phyloP scores from a whole-genome alignment of 2,797 vertebrate genomes.

The Halcyon chelicuti region DNA sequence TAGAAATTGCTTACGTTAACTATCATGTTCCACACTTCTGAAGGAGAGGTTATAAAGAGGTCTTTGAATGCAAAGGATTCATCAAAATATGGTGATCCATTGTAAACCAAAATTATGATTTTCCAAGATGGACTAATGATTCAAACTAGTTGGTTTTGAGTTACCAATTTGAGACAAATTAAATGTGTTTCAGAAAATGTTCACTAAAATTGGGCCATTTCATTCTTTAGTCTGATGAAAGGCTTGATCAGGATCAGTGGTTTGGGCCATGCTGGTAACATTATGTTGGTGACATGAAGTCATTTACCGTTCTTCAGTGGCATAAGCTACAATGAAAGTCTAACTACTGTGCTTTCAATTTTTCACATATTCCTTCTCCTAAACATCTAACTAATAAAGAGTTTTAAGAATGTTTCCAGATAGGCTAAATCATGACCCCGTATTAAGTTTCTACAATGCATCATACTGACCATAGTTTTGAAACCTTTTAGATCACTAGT shows the following conservation, averaged over 20 bases:
- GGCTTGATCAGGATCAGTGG: neutral
- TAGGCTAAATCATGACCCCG: neutral
- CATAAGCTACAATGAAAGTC: neutral
- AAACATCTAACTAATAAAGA: neutral
- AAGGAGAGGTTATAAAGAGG: neutral
- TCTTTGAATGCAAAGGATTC: neutral
- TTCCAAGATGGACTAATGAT: neutral
- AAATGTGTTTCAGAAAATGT: neutral
- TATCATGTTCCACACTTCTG: neutral
- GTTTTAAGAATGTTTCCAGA: neutral
- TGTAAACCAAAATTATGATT: neutral
- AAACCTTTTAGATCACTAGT: neutral
- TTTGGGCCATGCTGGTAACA: neutral
- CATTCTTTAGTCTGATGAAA: neutral
- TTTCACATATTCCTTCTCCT: neutral
- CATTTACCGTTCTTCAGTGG: neutral
- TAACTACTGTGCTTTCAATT: neutral
- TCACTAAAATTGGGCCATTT: neutral
- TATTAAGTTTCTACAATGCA: neutral
- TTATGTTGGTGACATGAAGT: neutral
- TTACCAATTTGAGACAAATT: neutral
- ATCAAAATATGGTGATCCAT: neutral
- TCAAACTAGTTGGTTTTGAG: neutral
- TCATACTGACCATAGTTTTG: neutral
- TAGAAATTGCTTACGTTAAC: neutral